Evolutionary conservation across 2,113 vertebrate genomes (phyloP).

Genomic region (sheep (Ovis aries)): DNA sequence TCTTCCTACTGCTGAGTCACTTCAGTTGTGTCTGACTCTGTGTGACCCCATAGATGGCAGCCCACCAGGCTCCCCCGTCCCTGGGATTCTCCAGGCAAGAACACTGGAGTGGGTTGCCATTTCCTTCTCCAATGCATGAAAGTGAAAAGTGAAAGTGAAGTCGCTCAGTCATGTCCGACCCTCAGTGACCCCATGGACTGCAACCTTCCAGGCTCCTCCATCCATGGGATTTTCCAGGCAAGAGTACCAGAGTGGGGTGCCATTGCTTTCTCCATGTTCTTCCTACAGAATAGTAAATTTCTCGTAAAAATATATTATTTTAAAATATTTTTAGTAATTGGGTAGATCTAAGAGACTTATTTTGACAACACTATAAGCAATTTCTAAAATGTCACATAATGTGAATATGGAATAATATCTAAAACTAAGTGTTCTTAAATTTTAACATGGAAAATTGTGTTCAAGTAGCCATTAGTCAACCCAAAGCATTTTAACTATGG

Average conservation of each 20-base stretch:
- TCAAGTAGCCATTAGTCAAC: not conserved
- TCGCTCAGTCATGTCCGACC: fast-evolving
- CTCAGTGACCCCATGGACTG: no score
- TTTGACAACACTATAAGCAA: conserved; percentile 9
- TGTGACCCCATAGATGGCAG: no score
- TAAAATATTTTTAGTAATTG: conserved; percentile 34
- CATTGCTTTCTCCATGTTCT: not conserved
- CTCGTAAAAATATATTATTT: conserved; percentile 15
- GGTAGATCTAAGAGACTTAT: conserved; percentile 25
- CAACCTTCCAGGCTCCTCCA: no score
- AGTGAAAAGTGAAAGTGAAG: no score
- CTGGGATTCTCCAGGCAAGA: no score
- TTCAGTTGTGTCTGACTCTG: no score
- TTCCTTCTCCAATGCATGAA: no score
- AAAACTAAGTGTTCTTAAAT: conserved; percentile 19
- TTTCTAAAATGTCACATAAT: conserved; percentile 45
- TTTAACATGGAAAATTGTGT: conserved; percentile 23
- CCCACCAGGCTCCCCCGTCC: no score
- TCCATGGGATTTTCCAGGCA: no score
- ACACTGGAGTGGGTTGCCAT: no score
- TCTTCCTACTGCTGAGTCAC: not conserved
- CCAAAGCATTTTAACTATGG: not conserved
- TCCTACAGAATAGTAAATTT: not conserved
- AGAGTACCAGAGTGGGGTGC: no score
- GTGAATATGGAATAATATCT: conserved; percentile 1